Evolutionary conservation across 1,140 invertebrate species (phyloP), one percentile per base, ranked within the genome.

Genomic region (Spodoptera frugiperda): DNA sequence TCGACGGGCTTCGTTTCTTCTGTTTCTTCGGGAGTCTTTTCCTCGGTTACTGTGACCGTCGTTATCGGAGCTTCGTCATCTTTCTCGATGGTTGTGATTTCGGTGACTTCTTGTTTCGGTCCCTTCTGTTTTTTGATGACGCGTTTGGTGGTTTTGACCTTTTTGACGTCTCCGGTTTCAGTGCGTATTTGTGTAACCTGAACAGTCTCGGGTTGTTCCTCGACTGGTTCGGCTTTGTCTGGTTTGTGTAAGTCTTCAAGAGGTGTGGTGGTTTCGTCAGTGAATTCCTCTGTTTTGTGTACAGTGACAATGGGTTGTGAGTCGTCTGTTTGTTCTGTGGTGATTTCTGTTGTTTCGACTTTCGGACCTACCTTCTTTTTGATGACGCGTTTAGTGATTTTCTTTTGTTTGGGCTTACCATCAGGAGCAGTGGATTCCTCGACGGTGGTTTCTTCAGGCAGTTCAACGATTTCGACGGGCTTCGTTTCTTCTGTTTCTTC

Each of bases 1-100:
- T 84, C 84, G 0, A 68, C 33, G 0, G 63, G 51, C 44, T 77
- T 39, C 0, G 79, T 61, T 0, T 30, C 21, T 49, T 48, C 53
- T 25, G 21, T 11, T 3, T 46, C 71, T 80, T 79, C 80, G 65
- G 91, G 82, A 72, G 87, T 14, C 39, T 80, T 57, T 57, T 77
- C 70, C 75, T 84, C 75, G 17, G 51, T 77, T 53, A 79, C 86
- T 15, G 78, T 77, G 1, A 91, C 84, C 5, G 85, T 89, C 8
- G 84, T 89, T 65, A 93, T 78, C 10, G 93, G 91, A 46, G 82
- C 78, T 77, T 94, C 91, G 46, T 91, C 91, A 72, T 94, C 92
- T 80, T 94, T 93, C 85, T 95, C 89, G 54, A 94, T 83, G 11
- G 94, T 94, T n/a, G 92, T 90, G 67, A 94, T 92, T 89, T 95